These are phyloP conservation scores for Scolopax mira DNA, from an alignment of 2,113 vertebrate genomes.

Conservation along the genomic window DNA sequence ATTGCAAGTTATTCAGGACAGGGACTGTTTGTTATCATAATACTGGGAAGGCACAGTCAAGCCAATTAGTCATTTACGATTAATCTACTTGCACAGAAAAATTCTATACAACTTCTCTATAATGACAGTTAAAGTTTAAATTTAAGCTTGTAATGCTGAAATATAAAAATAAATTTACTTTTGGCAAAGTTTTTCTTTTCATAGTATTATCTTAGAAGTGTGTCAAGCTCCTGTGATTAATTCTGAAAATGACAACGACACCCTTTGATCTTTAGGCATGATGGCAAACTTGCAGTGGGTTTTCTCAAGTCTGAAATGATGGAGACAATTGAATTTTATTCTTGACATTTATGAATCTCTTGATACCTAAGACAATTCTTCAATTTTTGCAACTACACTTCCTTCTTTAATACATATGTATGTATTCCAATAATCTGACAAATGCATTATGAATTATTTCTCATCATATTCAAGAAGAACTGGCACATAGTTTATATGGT, in stretches of 20 bases:
- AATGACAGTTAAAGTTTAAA: not conserved
- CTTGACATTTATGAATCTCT: not conserved
- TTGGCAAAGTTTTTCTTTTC: not conserved
- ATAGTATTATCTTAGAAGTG: not conserved
- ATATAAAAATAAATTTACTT: not conserved
- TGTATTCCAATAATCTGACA: conserved; percentile 10
- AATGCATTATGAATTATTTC: conserved; percentile 12
- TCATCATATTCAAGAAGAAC: not conserved
- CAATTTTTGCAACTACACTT: not conserved
- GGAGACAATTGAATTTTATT: not conserved
- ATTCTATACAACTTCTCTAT: not conserved
- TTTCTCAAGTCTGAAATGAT: not conserved
- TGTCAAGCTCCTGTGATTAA: not conserved
- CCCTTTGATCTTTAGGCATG: not conserved
- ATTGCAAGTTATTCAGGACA: not conserved
- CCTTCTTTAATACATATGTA: not conserved
- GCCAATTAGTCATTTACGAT: not conserved
- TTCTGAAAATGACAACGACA: not conserved
- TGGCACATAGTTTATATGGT: not conserved
- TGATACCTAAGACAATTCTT: not conserved
- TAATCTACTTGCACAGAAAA: not conserved
- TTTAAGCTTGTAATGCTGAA: not conserved
- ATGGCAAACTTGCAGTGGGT: not conserved
- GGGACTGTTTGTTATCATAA: not conserved
- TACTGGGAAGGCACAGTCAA: not conserved